These are phyloP conservation scores for Dromococcyx pavoninus DNA, from an alignment of 2,797 vertebrate genomes.

Conservation along the genomic window DNA sequence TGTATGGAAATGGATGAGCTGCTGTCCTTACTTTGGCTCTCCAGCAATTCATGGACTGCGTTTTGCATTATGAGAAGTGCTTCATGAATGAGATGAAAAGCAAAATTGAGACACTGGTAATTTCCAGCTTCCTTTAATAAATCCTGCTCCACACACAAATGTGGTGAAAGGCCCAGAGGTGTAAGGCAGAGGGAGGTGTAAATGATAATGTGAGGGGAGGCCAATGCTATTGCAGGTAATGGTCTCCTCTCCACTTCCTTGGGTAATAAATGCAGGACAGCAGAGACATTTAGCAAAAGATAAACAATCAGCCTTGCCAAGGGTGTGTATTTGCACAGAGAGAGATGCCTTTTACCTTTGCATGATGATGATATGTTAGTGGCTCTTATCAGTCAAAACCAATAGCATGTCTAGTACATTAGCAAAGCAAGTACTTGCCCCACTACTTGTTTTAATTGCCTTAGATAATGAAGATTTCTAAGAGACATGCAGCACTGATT, in stretches of 20 bases:
- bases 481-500: fast-evolving
- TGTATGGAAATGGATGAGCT: constrained; percentile 44
- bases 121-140: constrained; percentile 43
- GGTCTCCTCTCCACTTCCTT: not conserved
- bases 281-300: not conserved
- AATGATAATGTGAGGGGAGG: not conserved
- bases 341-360: not conserved
- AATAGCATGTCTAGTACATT: not conserved
- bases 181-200: not conserved
- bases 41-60: constrained; percentile 29
- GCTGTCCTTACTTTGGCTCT: constrained; percentile 36
- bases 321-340: not conserved
- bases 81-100: constrained; percentile 38
- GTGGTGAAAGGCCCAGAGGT: not conserved
- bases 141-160: not conserved
- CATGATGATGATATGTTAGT: not conserved
- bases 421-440: not conserved
- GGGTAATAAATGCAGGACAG: not conserved
- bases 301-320: not conserved
- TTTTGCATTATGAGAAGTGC: constrained; percentile 31
- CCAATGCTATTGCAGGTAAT: not conserved
- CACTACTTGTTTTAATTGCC: not conserved
- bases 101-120: constrained; percentile 14
- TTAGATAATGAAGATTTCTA: not conserved
- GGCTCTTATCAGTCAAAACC: not conserved